Percentiles rank a stretch among this genome's conserved stretches.
Evolutionary conservation across 2,888 invertebrate genomes (phyloP).

Genomic region (Quadroppia sp.): DNA sequence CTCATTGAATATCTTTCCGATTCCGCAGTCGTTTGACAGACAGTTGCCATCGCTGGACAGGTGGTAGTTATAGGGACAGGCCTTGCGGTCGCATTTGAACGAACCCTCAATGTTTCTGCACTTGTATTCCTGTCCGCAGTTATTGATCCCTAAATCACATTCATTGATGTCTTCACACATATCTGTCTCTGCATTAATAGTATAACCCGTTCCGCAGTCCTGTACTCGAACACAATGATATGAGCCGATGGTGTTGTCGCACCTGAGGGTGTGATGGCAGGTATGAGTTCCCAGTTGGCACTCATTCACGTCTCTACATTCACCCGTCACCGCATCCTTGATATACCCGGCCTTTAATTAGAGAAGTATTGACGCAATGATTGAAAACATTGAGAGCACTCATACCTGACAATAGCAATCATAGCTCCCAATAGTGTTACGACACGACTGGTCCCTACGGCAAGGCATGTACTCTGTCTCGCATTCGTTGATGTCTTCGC

Average conservation of each 20-base stretch:
- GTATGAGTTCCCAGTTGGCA: slow-evolving; percentile 62
- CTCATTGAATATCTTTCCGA: slow-evolving; percentile 42
- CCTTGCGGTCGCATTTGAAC: slow-evolving; percentile 38
- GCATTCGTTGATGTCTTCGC: slow-evolving; percentile 79
- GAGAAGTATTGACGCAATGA: neutral
- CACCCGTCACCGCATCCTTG: slow-evolving; percentile 59
- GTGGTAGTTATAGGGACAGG: slow-evolving; percentile 31
- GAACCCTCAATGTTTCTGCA: slow-evolving; percentile 84
- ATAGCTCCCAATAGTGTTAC: slow-evolving; percentile 74
- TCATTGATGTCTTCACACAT: slow-evolving; percentile 88
- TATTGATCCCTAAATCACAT: slow-evolving; percentile 68
- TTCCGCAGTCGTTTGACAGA: slow-evolving; percentile 42
- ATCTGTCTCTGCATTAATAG: slow-evolving; percentile 78
- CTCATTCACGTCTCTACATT: slow-evolving; percentile 51
- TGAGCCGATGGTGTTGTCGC: slow-evolving; percentile 83
- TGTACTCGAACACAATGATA: slow-evolving; percentile 76
- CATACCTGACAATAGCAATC: slow-evolving; percentile 66
- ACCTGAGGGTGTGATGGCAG: slow-evolving; percentile 72
- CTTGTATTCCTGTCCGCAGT: slow-evolving; percentile 67
- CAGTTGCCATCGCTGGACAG: slow-evolving; percentile 43
- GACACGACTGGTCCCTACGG: slow-evolving; percentile 67
- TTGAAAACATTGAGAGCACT: neutral
- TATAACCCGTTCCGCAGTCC: slow-evolving; percentile 95
- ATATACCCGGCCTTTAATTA: slow-evolving; percentile 67
- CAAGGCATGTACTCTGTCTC: slow-evolving; percentile 68